Percentiles rank a stretch among this genome's conserved stretches.
These are phyloP conservation scores for Pseudopodoces humilis DNA, from an alignment of 2,113 vertebrate genomes.

Conservation along the genomic window DNA sequence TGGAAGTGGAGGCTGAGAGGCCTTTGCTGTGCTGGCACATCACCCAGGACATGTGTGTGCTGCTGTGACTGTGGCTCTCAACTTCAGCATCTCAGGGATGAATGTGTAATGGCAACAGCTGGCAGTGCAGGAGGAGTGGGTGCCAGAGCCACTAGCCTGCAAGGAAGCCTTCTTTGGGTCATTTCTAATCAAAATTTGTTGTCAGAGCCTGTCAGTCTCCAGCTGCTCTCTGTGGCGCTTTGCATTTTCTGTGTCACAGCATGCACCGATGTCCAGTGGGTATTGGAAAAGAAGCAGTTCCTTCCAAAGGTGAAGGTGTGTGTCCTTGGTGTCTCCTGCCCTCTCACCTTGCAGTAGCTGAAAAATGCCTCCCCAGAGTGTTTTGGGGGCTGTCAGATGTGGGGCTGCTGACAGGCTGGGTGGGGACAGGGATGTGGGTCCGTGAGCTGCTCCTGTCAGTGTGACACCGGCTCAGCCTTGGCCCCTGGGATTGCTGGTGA, in stretches of 20 bases:
- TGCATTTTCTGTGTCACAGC: background rate
- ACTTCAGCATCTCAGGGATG: background rate
- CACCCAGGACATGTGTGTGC: background rate
- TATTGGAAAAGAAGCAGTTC: accelerated
- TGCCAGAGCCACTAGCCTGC: background rate
- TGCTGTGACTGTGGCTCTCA: background rate
- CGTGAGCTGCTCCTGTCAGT: accelerated
- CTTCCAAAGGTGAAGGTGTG: background rate
- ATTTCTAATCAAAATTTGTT: background rate
- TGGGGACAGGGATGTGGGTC: too few species aligned
- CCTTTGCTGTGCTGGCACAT: background rate
- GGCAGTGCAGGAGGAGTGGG: background rate
- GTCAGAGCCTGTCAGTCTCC: background rate
- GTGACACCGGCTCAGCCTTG: background rate
- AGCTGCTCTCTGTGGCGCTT: background rate
- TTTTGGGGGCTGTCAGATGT: background rate
- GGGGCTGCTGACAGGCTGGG: accelerated
- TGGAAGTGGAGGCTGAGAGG: background rate
- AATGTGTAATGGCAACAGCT: background rate
- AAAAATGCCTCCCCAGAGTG: background rate
- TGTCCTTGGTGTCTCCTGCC: background rate
- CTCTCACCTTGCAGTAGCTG: background rate
- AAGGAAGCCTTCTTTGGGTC: background rate
- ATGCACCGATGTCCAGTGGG: accelerated
- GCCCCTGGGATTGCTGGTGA: background rate